Evolutionary conservation across 1,140 invertebrate species (phyloP), one percentile per base, ranked within the genome.

Genomic region (Drosophila sulfurigaster): DNA sequence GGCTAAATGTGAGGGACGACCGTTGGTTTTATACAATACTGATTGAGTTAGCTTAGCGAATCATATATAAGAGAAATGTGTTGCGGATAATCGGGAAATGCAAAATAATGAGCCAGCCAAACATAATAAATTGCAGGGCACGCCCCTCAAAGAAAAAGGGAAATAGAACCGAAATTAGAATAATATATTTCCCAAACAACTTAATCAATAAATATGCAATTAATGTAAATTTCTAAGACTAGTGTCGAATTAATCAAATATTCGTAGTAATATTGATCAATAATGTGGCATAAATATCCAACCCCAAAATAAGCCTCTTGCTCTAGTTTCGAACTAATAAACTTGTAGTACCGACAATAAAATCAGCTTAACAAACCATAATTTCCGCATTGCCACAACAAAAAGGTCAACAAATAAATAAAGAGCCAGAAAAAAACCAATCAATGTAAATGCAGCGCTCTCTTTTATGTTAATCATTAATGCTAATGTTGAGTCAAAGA

Each of bases 31-130:
- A 25, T 25, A 73, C 73, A 77, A 87, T 62, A 85, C 65, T 82
- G 83, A 88, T 88, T 87, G 73, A 87, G 82, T 88, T 82, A 73
- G 56, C 79, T 69, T 28, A 46, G 20, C 30, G 7, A 13, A 54
- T 74, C 57, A 71, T 59, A 48, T 30, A 49, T 25, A 25, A 25
- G 20, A 52, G 62, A 56, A 48, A 56, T 67, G 46, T 56, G 51
- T 48, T 46, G 35, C 20, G 20, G 49, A 49, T 79, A 79, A 79
- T 82, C 64, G 49, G 20, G 20, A 45, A 77, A 77, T 25, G 13
- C 16, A 57, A 41, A 57, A 38, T 10, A 30, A 32, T 28, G n/a
- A 10, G 41, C 3, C n/a, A 5, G 41, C 41, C 11, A 5, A 43
- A 6, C 41, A 43, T 43, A 43, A 43, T 43, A 43, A 43, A 43